Base-by-base conservation (phyloP, 1,140 invertebrate genomes). In the Drosophila eugracilis region DNA sequence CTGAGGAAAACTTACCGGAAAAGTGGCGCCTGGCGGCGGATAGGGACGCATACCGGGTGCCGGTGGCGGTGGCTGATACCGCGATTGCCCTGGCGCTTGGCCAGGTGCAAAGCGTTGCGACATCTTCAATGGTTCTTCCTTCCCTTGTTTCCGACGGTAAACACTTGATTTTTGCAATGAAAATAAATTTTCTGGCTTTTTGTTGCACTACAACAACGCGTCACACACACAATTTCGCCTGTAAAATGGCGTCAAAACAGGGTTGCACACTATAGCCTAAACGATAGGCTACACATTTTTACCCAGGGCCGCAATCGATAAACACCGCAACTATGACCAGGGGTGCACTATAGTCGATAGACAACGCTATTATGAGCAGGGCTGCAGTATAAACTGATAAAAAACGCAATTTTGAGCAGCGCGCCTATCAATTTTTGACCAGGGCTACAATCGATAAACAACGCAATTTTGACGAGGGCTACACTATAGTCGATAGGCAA, bases 91-190 rank as follows among this genome's bases (percentile, higher is more conserved):
- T 47, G 90, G 86, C 72, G 90, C 90, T 71, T 88, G 86, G 65
- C 83, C 90, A 60, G 90, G 86, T 58, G 86, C 77, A 83, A 91
- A 91, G 37, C 90, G 80, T 90, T 91, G 90, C 34, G 90, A 90
- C 90, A 91, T 91, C 15, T 74, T 85, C 24, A 54, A 26, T 65
- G 48, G 15, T 12, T 26, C 15, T 7, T 17, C 28, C 55, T 65
- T 65, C 22, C 30, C 15, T 45, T 24, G 45, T 74, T 47, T 28
- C 24, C 24, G 4, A 1, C 24, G 22, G 22, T 17, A 15, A 28
- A 17, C 14, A 26, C 3, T 62, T 14, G 37, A 4, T 28, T 41
- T 26, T 39, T 14, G 10, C 15, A 17, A 6, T 4, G 14, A 5
- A 37, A 26, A 17, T 6, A 54, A 54, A 54, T 30, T 54, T 26